Conservation (phyloP, 2,888 invertebrate species). For the Macaria notata region DNA sequence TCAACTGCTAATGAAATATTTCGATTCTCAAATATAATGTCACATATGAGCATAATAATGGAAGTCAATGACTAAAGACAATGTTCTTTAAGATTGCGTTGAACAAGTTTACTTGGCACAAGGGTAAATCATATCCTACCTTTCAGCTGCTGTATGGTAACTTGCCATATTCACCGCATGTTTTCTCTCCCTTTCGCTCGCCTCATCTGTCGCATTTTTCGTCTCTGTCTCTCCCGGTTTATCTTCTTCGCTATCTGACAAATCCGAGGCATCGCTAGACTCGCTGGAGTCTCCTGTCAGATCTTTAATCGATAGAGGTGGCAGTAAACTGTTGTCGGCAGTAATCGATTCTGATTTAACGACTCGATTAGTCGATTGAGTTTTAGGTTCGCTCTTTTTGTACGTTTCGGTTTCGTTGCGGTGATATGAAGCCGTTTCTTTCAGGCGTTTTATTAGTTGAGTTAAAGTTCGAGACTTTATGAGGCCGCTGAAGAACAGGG, state of each 20-base stretch:
- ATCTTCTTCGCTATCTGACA: slow-evolving; percentile 30
- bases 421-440: slow-evolving; percentile 59
- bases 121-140: too few species aligned
- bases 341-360: slow-evolving; percentile 25
- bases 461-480: slow-evolving; percentile 61
- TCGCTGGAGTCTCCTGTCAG: slow-evolving; percentile 34
- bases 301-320: slow-evolving; percentile 47
- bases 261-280: slow-evolving; percentile 41
- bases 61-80: too few species aligned
- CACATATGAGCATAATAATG: too few species aligned
- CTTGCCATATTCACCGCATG: slow-evolving; percentile 42
- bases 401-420: slow-evolving; percentile 45
- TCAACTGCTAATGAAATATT: too few species aligned
- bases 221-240: slow-evolving; percentile 22
- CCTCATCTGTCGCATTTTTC: slow-evolving; percentile 15
- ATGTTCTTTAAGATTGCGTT: too few species aligned
- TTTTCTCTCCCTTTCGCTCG: slow-evolving; percentile 32
- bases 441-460: slow-evolving; percentile 59
- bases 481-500: slow-evolving; percentile 70
- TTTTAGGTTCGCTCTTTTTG: slow-evolving; percentile 30
- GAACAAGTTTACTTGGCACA: too few species aligned
- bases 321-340: slow-evolving; percentile 44
- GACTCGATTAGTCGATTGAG: slow-evolving; percentile 14
- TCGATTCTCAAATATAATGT: too few species aligned
- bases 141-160: slow-evolving; percentile 64